Evolutionary conservation across 2,113 vertebrate species (phyloP), one percentile per base, ranked within the genome.

Genomic region (Passerina amoena): DNA sequence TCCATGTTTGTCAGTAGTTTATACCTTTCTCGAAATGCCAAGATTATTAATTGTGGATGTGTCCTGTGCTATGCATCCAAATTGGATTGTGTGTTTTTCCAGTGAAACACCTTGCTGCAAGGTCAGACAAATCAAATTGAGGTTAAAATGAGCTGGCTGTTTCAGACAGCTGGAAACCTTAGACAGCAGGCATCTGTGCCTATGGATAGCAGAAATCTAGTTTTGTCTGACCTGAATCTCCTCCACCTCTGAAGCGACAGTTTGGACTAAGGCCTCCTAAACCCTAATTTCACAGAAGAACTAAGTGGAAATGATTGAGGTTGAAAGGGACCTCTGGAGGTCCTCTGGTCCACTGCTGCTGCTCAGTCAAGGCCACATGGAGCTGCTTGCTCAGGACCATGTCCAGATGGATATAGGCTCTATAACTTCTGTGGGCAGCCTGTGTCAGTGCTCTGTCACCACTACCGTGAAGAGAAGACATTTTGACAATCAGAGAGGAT

Each of bases 21-120:
- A 31, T 27, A 33, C 28, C 23, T 75, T 75, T 51, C 53, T 92
- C 56, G 44, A 86, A 86, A 77, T 73, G 42, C 28, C 35, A 59
- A 13, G 19, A 22, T 21, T 79, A 27, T 68, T 84, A 69, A 53
- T 68, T 90, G 71, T 80, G 50, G 24, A 70, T 50, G 4, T 31
- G 31, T 48, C 51, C 59, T 87, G 54, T 88, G 63, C 57, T 76
- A 1, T 59, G 66, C 59, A 65, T 85, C 50, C 42, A 84, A 45
- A 73, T 86, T 76, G 40, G 5, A 45, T 82, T 88, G 35, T 44
- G 57, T 88, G 0, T 59, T 87, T 63, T 65, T 90, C 57, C 27
- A 65, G 82, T 57, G 63, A 77, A 90, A 86, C n/a, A 42, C 18
- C n/a, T 91, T 96, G 79, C 85, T 92, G 71, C 92, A 95, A 94